A percentile compares a stretch with the other conserved stretches of the same genome.
phyloP scores from a whole-genome alignment of 2,113 vertebrate species.

The Connochaetes taurinus region DNA sequence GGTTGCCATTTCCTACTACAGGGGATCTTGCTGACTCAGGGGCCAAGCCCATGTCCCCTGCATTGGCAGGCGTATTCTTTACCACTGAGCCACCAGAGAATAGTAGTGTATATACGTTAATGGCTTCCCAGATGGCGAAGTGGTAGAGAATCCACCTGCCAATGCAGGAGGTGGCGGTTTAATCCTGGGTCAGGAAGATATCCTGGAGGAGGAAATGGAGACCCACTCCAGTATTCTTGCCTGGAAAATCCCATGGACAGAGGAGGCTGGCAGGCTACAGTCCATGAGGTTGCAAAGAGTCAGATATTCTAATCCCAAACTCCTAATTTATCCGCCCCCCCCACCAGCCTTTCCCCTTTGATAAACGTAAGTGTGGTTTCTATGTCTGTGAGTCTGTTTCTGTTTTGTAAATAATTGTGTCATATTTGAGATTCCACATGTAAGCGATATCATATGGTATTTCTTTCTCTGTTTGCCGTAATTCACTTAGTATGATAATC shows the following conservation, averaged over 20 bases:
- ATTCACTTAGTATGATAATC: background rate
- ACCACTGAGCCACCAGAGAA: background rate
- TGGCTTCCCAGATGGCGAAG: background rate
- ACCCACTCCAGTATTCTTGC: background rate
- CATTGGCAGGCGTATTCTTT: fast-evolving
- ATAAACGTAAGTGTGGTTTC: background rate
- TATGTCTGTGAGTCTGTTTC: background rate
- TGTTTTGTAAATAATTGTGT: background rate
- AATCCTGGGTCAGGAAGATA: background rate
- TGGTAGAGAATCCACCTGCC: background rate
- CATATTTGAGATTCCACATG: background rate
- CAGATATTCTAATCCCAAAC: background rate
- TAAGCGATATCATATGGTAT: background rate
- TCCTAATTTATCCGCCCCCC: background rate
- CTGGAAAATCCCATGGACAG: background rate
- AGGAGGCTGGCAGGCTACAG: background rate
- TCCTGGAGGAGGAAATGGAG: background rate
- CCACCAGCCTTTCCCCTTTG: background rate
- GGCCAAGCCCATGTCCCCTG: background rate
- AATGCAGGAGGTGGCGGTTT: background rate
- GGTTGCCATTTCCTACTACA: background rate
- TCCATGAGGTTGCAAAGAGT: background rate
- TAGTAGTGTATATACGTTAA: fast-evolving
- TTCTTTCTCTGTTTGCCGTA: background rate
- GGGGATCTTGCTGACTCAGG: background rate